Evolutionary conservation across 2,113 vertebrate genomes (phyloP).

Genomic region (Dicerorhinus sumatrensis): DNA sequence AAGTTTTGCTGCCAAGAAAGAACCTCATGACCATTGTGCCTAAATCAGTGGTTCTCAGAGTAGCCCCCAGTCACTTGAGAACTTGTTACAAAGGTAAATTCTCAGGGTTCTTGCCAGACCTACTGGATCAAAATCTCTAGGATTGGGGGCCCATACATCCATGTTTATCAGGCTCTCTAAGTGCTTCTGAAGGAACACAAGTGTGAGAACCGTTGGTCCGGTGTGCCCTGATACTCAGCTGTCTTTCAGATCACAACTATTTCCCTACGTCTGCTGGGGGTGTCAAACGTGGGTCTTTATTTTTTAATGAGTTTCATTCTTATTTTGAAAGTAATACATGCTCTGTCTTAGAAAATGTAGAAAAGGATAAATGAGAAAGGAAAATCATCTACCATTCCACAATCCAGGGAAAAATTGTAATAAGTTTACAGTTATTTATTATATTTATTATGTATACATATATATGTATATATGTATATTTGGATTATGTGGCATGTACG

Average conservation of each 20-base stretch:
- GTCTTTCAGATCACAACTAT: too few species aligned
- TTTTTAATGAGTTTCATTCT: background rate
- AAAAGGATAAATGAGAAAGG: background rate
- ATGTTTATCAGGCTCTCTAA: background rate
- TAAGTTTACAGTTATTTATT: background rate
- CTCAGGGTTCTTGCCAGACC: background rate
- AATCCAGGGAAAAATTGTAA: background rate
- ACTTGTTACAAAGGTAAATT: background rate
- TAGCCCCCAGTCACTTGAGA: background rate
- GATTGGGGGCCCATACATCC: rapidly evolving
- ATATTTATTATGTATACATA: background rate
- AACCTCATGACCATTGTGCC: background rate
- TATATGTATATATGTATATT: background rate
- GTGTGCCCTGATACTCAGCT: rapidly evolving
- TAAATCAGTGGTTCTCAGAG: background rate
- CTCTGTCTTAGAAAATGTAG: background rate
- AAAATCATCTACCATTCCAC: background rate
- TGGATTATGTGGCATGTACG: background rate
- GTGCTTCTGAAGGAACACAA: background rate
- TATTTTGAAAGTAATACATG: background rate
- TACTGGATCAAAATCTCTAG: background rate
- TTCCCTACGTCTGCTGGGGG: background rate
- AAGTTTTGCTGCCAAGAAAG: background rate
- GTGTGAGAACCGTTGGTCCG: background rate
- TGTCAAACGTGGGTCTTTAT: background rate